Evolutionary conservation across 2,113 vertebrate species (phyloP), one percentile per base, ranked within the genome.

Genomic region (Saguinus midas): DNA sequence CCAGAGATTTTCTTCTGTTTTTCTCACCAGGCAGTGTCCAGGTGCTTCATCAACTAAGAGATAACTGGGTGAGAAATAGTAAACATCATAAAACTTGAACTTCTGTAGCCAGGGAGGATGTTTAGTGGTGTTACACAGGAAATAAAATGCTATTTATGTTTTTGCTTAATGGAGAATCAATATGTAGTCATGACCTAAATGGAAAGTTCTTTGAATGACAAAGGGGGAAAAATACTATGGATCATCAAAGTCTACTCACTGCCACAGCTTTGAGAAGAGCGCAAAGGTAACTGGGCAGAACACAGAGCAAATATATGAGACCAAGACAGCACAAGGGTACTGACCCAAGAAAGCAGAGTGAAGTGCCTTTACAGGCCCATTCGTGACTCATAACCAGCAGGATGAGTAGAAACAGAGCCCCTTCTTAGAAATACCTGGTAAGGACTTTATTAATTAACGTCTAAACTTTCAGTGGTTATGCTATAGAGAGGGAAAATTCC

Each of bases 91-190:
- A 95, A 76, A 64, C 9, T 75, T 80, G 45, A 4, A 78, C 32
- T 72, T 3, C 17, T 48, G 0, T 37, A 91, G 32, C n/a, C 48
- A 88, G 4, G 37, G 29, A 75, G 10, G 27, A 68, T 88, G 27
- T 25, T 73, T 86, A 94, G 43, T 45, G 43, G 11, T 64, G 45
- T 37, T 81, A 84, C 29, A 89, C 1, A 29, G 75, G 37, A 95
- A 94, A 96, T 89, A 32, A 95, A 94, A 76, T 58, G 48, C 13
- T 57, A 91, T 50, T 96, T 90, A 55, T 35, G 14, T 43, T 92
- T 93, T 73, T 95, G 43, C 48, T 92, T 95, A 96, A 90, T 75
- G 35, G 58, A 80, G n/a, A 94, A 94, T 94, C 75, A 78, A 88
- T 96, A 90, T 90, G 82, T 91, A 94, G 58, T 91, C 73, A 25